Conservation (phyloP, 2,888 invertebrate species). For the Tipula lateralis region DNA sequence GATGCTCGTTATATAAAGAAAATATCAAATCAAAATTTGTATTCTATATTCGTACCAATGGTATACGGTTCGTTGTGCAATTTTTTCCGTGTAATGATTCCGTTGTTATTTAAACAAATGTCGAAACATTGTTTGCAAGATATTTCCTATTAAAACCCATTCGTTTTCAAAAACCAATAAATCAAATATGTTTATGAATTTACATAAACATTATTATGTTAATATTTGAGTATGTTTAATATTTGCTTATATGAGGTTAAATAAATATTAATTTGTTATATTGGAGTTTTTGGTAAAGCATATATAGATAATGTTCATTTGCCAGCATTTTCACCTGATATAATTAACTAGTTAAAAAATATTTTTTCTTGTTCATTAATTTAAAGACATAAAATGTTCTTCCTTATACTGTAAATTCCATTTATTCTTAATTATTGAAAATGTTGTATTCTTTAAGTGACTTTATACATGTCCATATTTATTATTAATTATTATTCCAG, state of each 20-base stretch:
- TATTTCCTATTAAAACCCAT: neutral
- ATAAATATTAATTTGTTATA: neutral
- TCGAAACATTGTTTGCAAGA: too few species aligned
- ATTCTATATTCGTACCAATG: neutral
- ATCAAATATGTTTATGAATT: neutral
- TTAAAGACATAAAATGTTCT: too few species aligned
- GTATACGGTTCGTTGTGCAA: neutral
- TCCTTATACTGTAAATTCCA: too few species aligned
- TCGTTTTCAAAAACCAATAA: neutral
- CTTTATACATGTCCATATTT: too few species aligned
- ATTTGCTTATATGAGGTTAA: neutral
- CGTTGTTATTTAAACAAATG: too few species aligned
- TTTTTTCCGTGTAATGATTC: neutral
- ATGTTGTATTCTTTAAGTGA: too few species aligned
- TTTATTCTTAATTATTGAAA: too few species aligned
- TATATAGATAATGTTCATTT: neutral
- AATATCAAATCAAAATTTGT: neutral
- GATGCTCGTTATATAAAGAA: neutral
- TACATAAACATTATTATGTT: neutral
- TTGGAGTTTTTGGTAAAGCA: neutral
- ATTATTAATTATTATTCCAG: too few species aligned
- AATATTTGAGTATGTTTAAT: neutral
- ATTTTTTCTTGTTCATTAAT: neutral
- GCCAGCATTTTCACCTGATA: too few species aligned
- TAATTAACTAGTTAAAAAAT: too few species aligned